phyloP scores from a whole-genome alignment of 1,140 invertebrate genomes.

The Pseudomyrmex sp. region DNA sequence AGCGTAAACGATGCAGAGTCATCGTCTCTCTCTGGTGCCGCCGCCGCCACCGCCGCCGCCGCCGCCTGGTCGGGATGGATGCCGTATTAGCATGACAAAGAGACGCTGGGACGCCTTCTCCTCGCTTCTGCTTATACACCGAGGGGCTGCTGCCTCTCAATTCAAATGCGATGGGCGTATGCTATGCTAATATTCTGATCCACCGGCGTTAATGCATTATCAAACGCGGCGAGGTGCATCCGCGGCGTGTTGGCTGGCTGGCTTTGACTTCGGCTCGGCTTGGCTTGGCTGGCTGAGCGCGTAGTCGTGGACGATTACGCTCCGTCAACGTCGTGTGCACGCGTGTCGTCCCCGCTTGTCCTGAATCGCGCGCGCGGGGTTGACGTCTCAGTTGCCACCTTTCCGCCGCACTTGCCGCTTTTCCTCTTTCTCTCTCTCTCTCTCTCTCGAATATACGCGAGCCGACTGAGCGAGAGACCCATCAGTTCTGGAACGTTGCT shows the following conservation, averaged over 20 bases:
- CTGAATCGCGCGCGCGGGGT: not conserved
- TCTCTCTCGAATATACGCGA: not conserved
- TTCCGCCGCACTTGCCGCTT: not conserved
- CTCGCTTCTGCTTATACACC: slow-evolving; percentile 79
- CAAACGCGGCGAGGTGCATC: slow-evolving; percentile 75
- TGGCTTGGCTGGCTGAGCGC: slow-evolving; percentile 6
- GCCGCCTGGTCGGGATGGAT: slow-evolving; percentile 79
- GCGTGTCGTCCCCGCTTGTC: slow-evolving; percentile 43
- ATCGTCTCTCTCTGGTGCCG: slow-evolving; percentile 63
- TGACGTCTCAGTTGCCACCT: slow-evolving; percentile 56
- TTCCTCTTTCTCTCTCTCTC: not conserved
- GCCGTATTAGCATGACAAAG: slow-evolving; percentile 85
- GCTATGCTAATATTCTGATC: slow-evolving; percentile 84
- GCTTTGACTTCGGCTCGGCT: not conserved
- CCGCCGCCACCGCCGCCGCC: slow-evolving; percentile 10
- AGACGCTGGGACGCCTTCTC: slow-evolving; percentile 81
- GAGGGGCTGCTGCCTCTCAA: slow-evolving; percentile 81
- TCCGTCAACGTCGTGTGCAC: slow-evolving; percentile 24
- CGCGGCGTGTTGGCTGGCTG: slow-evolving; percentile 56
- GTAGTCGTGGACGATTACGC: slow-evolving; percentile 32
- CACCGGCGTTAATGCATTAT: slow-evolving; percentile 82
- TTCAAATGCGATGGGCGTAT: slow-evolving; percentile 86
- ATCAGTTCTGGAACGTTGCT: slow-evolving; percentile 10
- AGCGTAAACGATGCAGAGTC: slow-evolving; percentile 76
- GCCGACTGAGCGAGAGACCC: not conserved